Percentiles rank a stretch among this genome's conserved stretches.
phyloP scores from a whole-genome alignment of 2,888 invertebrate genomes.

The Sinodicranocentrus sp. region DNA sequence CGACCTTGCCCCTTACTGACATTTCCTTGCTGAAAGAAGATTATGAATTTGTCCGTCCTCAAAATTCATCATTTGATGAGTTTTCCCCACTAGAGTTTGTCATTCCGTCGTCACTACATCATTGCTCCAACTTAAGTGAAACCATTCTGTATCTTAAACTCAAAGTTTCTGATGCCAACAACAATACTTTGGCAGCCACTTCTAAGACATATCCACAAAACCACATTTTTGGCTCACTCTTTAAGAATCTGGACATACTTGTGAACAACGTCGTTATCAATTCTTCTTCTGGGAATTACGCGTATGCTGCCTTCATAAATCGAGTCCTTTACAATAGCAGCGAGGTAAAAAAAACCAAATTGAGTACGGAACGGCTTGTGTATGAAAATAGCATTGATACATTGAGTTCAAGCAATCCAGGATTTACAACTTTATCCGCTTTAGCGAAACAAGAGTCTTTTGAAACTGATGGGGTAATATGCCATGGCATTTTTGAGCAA shows the following conservation, averaged over 20 bases:
- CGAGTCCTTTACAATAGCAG: background rate
- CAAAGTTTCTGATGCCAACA: background rate
- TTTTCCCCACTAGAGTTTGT: background rate
- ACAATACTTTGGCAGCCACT: background rate
- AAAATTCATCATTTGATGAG: too few relatives aligned
- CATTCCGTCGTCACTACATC: background rate
- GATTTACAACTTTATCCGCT: too few relatives aligned
- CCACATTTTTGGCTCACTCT: background rate
- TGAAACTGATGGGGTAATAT: too few relatives aligned
- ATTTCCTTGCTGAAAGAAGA: too few relatives aligned
- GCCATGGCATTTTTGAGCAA: too few relatives aligned
- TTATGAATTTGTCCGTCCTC: too few relatives aligned
- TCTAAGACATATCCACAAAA: background rate
- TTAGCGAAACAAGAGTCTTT: too few relatives aligned
- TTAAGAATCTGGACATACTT: background rate
- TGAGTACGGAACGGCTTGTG: background rate
- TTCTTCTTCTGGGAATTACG: background rate
- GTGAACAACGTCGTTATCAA: background rate
- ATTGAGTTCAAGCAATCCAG: too few relatives aligned
- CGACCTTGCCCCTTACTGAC: too few relatives aligned
- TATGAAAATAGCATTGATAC: too few relatives aligned
- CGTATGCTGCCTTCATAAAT: background rate
- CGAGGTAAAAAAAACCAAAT: background rate
- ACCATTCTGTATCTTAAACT: background rate
- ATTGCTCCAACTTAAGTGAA: background rate